Percentiles rank a stretch among this genome's conserved stretches.
These are phyloP conservation scores for Pan paniscus DNA, from an alignment of 2,113 vertebrate species.

Conservation along the genomic window DNA sequence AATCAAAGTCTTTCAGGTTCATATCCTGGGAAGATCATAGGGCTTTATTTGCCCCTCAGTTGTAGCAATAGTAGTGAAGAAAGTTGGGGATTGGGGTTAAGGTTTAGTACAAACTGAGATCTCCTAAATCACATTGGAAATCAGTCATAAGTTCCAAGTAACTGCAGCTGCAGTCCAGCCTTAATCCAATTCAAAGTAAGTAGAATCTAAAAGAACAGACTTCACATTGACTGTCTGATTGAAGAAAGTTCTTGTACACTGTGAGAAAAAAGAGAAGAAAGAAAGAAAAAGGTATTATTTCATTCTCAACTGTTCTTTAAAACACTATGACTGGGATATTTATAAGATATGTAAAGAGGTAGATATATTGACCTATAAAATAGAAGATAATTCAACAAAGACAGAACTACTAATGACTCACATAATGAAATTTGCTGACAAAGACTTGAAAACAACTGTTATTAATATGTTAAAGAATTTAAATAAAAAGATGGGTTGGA, in stretches of 20 bases:
- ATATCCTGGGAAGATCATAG: conserved; percentile 5
- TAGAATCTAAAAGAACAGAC: neutral
- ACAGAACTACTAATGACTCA: neutral
- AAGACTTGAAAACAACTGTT: neutral
- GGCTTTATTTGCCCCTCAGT: neutral
- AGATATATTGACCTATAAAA: neutral
- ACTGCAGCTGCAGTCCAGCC: neutral
- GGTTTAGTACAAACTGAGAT: neutral
- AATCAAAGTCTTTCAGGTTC: conserved; percentile 39
- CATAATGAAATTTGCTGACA: neutral
- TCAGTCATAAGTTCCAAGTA: neutral
- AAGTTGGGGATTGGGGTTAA: neutral
- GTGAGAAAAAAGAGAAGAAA: neutral
- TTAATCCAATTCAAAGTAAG: neutral
- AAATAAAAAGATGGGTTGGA: neutral
- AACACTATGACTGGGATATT: neutral
- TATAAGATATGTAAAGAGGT: neutral
- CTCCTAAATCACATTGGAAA: neutral
- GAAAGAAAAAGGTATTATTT: neutral
- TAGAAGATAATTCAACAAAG: conserved; percentile 4
- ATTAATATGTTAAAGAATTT: neutral
- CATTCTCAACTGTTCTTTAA: neutral
- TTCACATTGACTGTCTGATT: neutral
- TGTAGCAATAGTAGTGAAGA: neutral
- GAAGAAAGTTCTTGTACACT: neutral